Evolutionary conservation across 2,113 vertebrate species (phyloP), one percentile per base, ranked within the genome.

Genomic region (Xenopus borealis): DNA sequence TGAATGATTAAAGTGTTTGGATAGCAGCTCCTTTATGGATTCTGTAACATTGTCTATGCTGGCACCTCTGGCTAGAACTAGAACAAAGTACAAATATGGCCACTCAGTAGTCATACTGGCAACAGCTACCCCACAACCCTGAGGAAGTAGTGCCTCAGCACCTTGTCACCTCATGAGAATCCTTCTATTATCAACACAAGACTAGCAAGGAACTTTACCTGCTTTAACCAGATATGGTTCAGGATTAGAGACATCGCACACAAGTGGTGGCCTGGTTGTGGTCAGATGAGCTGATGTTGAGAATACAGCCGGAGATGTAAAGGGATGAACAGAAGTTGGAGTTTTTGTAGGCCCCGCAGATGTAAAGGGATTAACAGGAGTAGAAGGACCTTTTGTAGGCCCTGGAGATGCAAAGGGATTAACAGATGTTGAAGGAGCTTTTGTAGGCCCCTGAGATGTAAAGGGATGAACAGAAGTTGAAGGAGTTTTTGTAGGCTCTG

Each of bases 1-100:
- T 0, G 89, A 86, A 53, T 92, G 92, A 82, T 90, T 95, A 87
- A 96, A 99, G 74, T 93, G 92, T 40, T 6, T 40, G 82, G 92
- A 93, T 79, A 99, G 82, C 71, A 96, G 89, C 76, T 94, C 91
- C 81, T 87, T 91, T 80, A 99, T 87, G 82, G 93, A 89, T 62
- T 90, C 88, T 71, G 92, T 96, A 82, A 95, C 91, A 79, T 93
- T 93, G 82, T 90, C 93, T 62, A 91, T 82, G 73, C 94, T 90
- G 23, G 23, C 23, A 27, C 23, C 23, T 27, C 23, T 27, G 23
- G 23, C 23, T 27, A 27, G 23, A 27, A 27, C 23, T 27, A 27
- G 23, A 27, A 27, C 1, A 27, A 27, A 27, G 3, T 27, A 27
- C 23, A 27, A 27, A 27, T 27, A 27, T 27, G 23, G 23, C 23